Base-by-base conservation (phyloP, 37 sponge, comb jelly and placozoan genomes). In the Theonella swinhoei region DNA sequence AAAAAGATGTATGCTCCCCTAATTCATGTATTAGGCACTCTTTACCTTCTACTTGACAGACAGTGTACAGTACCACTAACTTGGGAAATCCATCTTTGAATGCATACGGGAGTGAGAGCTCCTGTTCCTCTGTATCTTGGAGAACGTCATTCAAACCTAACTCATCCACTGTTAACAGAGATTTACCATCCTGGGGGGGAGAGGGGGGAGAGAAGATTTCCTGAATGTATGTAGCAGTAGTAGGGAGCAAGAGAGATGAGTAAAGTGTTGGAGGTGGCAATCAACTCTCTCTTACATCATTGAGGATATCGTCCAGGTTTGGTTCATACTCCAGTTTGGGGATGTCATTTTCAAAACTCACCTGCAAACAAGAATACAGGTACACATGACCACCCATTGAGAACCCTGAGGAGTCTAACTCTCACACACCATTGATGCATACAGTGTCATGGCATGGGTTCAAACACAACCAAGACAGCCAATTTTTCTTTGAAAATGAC, bases 241-340 rank as follows among this genome's bases (percentile, higher is more conserved):
- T n/a, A n/a, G n/a, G n/a, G n/a, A n/a, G n/a, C n/a, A n/a, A n/a
- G n/a, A n/a, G n/a, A n/a, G n/a, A n/a, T n/a, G n/a, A n/a, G n/a
- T n/a, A n/a, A 47, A 47, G 54, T 17, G 54, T 17, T 17, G 54
- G 54, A 14, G 22, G 24, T 64, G 43, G 39, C 22, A n/a, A 29
- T 62, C 37, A 59, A 64, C 35, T 29, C 31, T 62, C 68, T 33
- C 70, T 64, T 42, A 85, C 90, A 62, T 90, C 93, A 72, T 78
- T 85, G 68, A 94, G 41, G 32, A 94, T 94, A 73, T 92, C 95
- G 32, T 94, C 93, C 70, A 94, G 43, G 30, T 92, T 81, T 17
- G 92, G 95, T n/a, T 90, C 60, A 28, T 84, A 62, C 2, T 88
- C 86, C 68, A 94, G 41, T 19, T 42, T 63, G 20, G 95, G 95